These are phyloP conservation scores for Ficedula albicollis DNA, from an alignment of 2,797 vertebrate species.

Conservation along the genomic window DNA sequence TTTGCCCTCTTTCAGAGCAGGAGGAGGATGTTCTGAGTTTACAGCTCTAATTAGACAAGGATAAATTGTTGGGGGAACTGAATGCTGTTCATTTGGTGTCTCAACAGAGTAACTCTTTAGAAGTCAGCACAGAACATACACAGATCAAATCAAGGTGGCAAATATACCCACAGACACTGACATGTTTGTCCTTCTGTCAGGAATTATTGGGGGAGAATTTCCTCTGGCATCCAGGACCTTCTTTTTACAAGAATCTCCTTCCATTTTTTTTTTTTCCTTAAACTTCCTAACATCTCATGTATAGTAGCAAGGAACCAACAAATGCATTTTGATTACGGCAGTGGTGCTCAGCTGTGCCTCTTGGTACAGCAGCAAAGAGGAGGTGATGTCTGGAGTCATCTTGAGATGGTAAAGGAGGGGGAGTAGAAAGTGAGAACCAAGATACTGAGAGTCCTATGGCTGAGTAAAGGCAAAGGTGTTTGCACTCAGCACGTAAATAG, in stretches of 20 bases:
- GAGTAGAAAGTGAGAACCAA: not conserved
- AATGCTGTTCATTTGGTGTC: not conserved
- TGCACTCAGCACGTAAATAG: not conserved
- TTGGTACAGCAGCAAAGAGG: not conserved
- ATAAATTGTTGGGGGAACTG: not conserved
- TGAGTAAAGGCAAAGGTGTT: not conserved
- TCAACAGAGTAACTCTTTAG: not conserved
- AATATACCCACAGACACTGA: not conserved
- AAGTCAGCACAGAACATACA: not conserved
- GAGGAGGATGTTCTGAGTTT: not conserved
- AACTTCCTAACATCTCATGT: slow-evolving; percentile 9
- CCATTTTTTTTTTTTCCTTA: not conserved
- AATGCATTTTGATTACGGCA: slow-evolving; percentile 12
- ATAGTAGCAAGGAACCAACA: slow-evolving; percentile 16
- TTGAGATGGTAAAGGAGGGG: not conserved
- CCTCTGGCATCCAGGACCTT: not conserved
- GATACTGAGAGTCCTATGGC: not conserved
- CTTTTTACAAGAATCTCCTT: not conserved
- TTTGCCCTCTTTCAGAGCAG: not conserved
- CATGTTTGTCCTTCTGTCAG: not conserved
- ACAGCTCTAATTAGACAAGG: not conserved
- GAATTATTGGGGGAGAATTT: not conserved
- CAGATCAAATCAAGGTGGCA: not conserved
- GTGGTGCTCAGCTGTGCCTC: not conserved
- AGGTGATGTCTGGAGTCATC: not conserved